Base-by-base conservation (phyloP, 2,888 invertebrate genomes). In the Lissocephala sabroskyi region DNA sequence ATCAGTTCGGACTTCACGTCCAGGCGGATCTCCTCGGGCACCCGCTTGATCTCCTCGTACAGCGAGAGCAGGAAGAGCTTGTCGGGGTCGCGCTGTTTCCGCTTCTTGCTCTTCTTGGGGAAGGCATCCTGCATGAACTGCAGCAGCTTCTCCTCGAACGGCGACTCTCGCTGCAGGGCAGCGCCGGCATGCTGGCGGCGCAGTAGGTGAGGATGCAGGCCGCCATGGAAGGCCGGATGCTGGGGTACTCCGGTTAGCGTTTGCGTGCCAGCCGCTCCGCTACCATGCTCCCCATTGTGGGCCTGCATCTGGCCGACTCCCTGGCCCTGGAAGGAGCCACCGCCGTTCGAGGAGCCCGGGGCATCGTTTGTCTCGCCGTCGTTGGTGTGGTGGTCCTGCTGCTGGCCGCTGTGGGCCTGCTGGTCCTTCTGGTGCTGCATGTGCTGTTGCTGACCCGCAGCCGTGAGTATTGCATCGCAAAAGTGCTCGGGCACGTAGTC, bases 91-190 rank as follows among this genome's bases (percentile, higher is more conserved):
- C 82, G 82, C 44, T 79, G 81, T 52, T 83, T 82, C 4, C 81
- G 75, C 49, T 82, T 82, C 70, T 81, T 81, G 49, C 79, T 82
- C 46, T 78, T 83, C 45, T 82, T 83, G 10, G 83, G 81, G 60
- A 83, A 82, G 4, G 81, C 81, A 52, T 83, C 82, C 41, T 83
- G 83, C 83, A 82, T 82, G 19, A 83, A 79, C 41, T 83, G 83
- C 41, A 82, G 49, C 17, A 82, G 56, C 49, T 83, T 82, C 35
- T 83, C 82, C 41, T 83, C 83, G 41, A 82, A 82, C 1, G 76
- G 81, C 2, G 80, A 68, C 56, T 82, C 83, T 1, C 82, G 71
- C 41, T 80, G 77, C 39, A 77, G 50, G 0, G 80, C 65, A 0
- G 76, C 65, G 9, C 70, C 65, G 4, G 76, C 79, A 28, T 79